Conservation (phyloP, 2,888 invertebrate species). For the Lamellibrachia columna region DNA sequence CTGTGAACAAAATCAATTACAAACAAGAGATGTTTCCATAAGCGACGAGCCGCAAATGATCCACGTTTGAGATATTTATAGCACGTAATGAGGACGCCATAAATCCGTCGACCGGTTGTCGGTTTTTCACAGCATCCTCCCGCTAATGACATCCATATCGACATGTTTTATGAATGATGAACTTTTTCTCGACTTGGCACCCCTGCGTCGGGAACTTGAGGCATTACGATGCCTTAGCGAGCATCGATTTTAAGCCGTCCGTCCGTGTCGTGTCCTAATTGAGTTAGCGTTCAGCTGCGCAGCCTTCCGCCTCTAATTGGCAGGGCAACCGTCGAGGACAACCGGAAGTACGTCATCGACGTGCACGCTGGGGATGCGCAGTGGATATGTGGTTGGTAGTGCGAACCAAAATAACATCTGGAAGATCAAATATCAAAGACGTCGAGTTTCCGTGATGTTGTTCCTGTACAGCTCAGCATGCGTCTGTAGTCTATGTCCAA, state of each 20-base stretch:
- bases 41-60: neutral
- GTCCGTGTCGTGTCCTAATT: neutral
- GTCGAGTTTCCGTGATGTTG: no score
- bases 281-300: neutral
- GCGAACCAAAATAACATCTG: no score
- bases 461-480: no score
- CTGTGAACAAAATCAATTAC: no score
- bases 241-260: neutral
- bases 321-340: neutral
- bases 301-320: neutral
- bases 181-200: neutral
- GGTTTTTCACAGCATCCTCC: neutral
- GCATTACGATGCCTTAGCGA: neutral
- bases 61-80: neutral
- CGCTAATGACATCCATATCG: neutral
- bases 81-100: neutral
- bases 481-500: no score
- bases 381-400: neutral
- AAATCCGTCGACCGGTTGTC: neutral
- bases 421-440: no score
- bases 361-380: neutral
- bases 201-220: neutral
- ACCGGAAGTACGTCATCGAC: constrained; percentile 4
- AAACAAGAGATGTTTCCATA: neutral
- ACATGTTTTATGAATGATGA: neutral